These are phyloP conservation scores for Columbina picui DNA, from an alignment of 2,113 vertebrate genomes.

Conservation along the genomic window DNA sequence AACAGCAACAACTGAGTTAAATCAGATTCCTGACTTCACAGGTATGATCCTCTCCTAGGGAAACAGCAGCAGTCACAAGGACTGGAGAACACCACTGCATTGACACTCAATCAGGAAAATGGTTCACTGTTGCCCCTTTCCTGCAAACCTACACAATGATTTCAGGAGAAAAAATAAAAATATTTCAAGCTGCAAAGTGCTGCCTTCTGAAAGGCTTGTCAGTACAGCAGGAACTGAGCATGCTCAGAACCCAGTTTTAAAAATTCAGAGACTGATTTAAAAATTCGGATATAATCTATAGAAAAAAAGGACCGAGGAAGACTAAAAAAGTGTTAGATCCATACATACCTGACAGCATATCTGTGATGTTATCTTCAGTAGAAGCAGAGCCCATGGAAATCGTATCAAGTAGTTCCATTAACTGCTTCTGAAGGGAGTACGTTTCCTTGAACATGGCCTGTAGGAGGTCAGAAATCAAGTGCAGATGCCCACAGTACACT, in stretches of 20 bases:
- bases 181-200: background rate
- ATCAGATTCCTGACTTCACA: background rate
- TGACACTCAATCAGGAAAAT: background rate
- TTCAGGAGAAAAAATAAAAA: background rate
- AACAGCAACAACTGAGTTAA: background rate
- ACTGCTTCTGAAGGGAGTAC: slow-evolving; percentile 89
- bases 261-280: background rate
- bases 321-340: background rate
- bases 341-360: slow-evolving; percentile 82
- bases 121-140: background rate
- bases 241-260: background rate
- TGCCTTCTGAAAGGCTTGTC: background rate
- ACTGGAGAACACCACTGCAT: background rate
- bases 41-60: background rate
- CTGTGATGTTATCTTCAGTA: slow-evolving; percentile 76
- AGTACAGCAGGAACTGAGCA: background rate
- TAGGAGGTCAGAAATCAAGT: slow-evolving; percentile 90
- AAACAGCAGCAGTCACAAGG: background rate
- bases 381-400: slow-evolving; percentile 76
- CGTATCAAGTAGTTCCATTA: slow-evolving; percentile 89
- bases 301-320: background rate
- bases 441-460: slow-evolving; percentile 92
- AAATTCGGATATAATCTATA: background rate
- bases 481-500: slow-evolving; percentile 86
- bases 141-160: background rate